These are phyloP conservation scores for Rhineura floridana DNA, from an alignment of 2,113 vertebrate genomes.

Conservation along the genomic window DNA sequence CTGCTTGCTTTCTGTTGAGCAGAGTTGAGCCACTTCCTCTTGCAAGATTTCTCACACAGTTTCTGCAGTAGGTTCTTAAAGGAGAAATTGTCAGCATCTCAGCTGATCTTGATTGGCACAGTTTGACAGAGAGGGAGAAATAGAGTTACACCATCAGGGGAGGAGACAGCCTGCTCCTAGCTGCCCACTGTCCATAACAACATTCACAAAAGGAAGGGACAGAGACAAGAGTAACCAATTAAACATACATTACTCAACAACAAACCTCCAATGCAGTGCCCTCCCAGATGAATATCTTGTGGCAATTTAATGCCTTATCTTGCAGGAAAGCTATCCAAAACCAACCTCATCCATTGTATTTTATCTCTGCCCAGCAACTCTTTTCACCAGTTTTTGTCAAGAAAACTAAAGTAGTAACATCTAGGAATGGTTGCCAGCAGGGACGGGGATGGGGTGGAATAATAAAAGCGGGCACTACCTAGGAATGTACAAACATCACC, in stretches of 20 bases:
- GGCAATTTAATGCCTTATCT: background rate
- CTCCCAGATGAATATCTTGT: background rate
- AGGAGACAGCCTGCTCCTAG: background rate
- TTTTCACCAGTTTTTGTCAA: background rate
- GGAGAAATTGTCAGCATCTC: background rate
- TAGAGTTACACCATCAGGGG: background rate
- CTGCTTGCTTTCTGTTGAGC: slow-evolving; percentile 77
- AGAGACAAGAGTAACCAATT: background rate
- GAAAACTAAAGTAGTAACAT: background rate
- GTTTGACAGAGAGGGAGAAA: background rate
- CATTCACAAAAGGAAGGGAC: slow-evolving; percentile 2
- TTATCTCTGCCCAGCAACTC: background rate
- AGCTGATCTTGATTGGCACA: slow-evolving; percentile 7
- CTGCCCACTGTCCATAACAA: slow-evolving; percentile 2
- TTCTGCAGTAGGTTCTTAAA: background rate
- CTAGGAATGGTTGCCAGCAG: background rate
- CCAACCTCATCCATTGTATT: background rate
- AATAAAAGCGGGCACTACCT: background rate
- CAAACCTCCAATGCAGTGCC: background rate
- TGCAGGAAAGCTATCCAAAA: background rate
- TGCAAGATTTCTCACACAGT: slow-evolving; percentile 59
- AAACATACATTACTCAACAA: accelerated
- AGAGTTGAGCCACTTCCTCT: slow-evolving; percentile 86
- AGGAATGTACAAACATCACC: background rate
- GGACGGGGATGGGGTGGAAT: background rate